Base-by-base conservation (phyloP, 2,888 invertebrate genomes). In the Philopedon plagiatum region DNA sequence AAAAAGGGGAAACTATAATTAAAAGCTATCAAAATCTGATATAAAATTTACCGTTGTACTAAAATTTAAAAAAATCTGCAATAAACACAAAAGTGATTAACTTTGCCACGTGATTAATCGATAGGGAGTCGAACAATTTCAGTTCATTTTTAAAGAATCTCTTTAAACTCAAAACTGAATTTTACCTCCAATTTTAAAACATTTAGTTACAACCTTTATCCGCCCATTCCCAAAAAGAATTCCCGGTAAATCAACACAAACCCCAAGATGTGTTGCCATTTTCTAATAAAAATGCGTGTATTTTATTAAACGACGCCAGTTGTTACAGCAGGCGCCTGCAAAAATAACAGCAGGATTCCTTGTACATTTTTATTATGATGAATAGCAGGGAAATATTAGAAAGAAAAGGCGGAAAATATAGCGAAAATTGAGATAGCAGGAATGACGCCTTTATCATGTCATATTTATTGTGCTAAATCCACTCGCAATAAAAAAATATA, bases 291-390 rank as follows among this genome's bases (percentile, higher is more conserved):
- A 54, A 49, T 19, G 41, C 18, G 54, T 19, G 37, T 49, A 68
- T 60, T 60, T 60, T 68, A 68, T 68, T 61, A 60, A 49, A 66
- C 58, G 39, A 44, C 23, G 46, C 26, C 66, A 41, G 66, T 54
- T 58, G 54, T 57, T 58, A 44, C 58, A 18, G 29, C 37, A 51
- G 54, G 64, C 64, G 64, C 49, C 49, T 37, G 44, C 46, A 63
- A 61, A 37, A 39, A 69, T 51, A 69, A 44, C 56, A 63, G 69
- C 63, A 56, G 58, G 60, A 62, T 61, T 60, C 51, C 66, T 65
- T 61, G 71, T 71, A 66, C 56, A 60, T 66, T 72, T 72, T 72
- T 72, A 72, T 72, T 72, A 67, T 72, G 72, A 72, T 67, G 63
- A 67, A 72, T 72, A 34, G 51, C 67, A 26, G 46, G 49, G 29